Conservation (phyloP, 37 sponge, comb jelly and placozoan genomes). For the Chondrosia reniformis region DNA sequence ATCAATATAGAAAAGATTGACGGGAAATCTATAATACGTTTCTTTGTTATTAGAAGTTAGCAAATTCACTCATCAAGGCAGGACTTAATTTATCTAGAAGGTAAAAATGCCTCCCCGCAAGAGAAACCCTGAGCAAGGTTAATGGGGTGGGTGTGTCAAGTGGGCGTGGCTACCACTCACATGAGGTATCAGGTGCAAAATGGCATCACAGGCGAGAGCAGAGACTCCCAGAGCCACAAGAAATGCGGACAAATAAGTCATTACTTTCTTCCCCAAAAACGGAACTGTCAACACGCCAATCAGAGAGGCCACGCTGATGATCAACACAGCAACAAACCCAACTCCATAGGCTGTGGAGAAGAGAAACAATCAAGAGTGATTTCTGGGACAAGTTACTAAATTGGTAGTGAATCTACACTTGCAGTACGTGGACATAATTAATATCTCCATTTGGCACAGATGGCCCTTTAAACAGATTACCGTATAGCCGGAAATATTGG, state of each 20-base stretch:
- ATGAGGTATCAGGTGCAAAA: slow-evolving; percentile 71
- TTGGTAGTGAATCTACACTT: not conserved
- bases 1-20: too few relatives aligned
- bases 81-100: too few relatives aligned
- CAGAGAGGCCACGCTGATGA: slow-evolving; percentile 49
- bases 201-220: slow-evolving; percentile 67
- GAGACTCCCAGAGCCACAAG: slow-evolving; percentile 66
- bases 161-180: slow-evolving; percentile 25
- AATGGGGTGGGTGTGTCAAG: not conserved
- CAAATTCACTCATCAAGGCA: too few relatives aligned
- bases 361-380: not conserved
- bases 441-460: too few relatives aligned
- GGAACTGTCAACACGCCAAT: slow-evolving; percentile 47
- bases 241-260: slow-evolving; percentile 27
- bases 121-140: too few relatives aligned
- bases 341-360: slow-evolving; percentile 57
- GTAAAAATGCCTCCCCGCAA: too few relatives aligned
- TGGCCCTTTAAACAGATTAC: too few relatives aligned
- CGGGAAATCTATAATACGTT: too few relatives aligned
- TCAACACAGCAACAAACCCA: slow-evolving; percentile 53
- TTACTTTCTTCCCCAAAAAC: slow-evolving; percentile 9
- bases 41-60: too few relatives aligned
- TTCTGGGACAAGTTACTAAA: not conserved
- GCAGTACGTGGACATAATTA: too few relatives aligned
- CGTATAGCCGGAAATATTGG: too few relatives aligned